Evolutionary conservation across 1,140 invertebrate genomes (phyloP).

Genomic region (Cherax destructor): DNA sequence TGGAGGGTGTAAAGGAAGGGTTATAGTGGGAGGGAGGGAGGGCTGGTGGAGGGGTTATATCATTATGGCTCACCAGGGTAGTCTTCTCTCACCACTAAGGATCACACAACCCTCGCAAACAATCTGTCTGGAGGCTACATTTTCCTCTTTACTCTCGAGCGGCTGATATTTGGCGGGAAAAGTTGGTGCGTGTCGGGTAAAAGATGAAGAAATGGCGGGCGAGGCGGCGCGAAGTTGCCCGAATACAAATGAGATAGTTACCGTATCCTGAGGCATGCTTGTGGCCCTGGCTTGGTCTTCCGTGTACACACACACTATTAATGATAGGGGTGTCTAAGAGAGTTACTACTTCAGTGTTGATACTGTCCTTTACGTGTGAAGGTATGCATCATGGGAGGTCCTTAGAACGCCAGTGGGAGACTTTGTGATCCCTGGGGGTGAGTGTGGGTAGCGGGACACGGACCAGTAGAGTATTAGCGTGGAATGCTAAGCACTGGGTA

Average conservation of each 20-base stretch:
- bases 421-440: no score
- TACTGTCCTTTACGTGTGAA: not conserved
- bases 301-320: not conserved
- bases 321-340: not conserved
- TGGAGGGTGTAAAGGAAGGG: not conserved
- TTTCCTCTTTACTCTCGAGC: slow-evolving; percentile 35
- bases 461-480: slow-evolving; percentile 41
- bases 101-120: slow-evolving; percentile 16
- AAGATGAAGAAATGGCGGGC: slow-evolving; percentile 67
- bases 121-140: slow-evolving; percentile 46
- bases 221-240: slow-evolving; percentile 66
- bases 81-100: not conserved
- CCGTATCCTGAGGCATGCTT: slow-evolving; percentile 58
- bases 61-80: not conserved
- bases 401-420: no score
- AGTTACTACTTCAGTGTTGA: not conserved
- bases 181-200: slow-evolving; percentile 68
- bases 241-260: slow-evolving; percentile 70
- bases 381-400: not conserved
- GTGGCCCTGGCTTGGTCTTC: slow-evolving; percentile 43
- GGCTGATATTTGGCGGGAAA: slow-evolving; percentile 68
- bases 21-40: not conserved
- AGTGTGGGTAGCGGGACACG: not conserved
- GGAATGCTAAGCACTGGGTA: slow-evolving; percentile 52
- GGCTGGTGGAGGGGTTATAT: not conserved